phyloP scores from a whole-genome alignment of 2,797 vertebrate genomes.

The Psittacula derbiana region DNA sequence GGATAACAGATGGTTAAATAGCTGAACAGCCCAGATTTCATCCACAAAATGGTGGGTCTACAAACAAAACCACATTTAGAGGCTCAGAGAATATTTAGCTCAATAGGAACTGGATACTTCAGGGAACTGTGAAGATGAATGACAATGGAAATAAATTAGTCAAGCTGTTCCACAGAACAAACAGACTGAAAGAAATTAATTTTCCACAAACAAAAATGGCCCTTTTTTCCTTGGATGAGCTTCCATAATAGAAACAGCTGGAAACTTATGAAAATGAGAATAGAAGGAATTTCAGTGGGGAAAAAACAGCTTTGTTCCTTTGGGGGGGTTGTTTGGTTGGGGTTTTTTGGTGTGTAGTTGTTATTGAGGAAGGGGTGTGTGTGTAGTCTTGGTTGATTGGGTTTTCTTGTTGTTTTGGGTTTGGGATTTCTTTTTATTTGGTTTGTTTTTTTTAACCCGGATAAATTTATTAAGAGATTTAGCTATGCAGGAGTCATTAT shows the following conservation, averaged over 20 bases:
- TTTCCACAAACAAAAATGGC: neutral
- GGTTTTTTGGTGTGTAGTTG: fast-evolving
- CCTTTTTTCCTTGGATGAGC: neutral
- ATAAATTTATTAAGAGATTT: neutral
- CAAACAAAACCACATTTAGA: neutral
- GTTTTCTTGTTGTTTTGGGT: neutral
- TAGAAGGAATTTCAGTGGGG: neutral
- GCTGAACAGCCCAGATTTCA: neutral
- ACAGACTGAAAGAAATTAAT: neutral
- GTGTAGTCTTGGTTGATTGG: neutral
- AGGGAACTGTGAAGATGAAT: neutral
- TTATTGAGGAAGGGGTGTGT: neutral
- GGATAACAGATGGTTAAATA: neutral
- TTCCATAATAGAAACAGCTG: neutral
- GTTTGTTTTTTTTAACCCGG: neutral
- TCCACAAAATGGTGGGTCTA: neutral
- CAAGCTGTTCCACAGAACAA: neutral
- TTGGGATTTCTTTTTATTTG: neutral
- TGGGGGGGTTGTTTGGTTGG: neutral
- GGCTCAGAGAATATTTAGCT: neutral
- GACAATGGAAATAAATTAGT: neutral
- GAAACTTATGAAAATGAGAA: neutral
- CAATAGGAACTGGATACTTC: neutral
- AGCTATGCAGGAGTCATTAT: neutral
- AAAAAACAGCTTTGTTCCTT: neutral